A percentile compares a stretch with the other conserved stretches of the same genome.
phyloP scores from a whole-genome alignment of 2,113 vertebrate species.

The Azemiops feae region DNA sequence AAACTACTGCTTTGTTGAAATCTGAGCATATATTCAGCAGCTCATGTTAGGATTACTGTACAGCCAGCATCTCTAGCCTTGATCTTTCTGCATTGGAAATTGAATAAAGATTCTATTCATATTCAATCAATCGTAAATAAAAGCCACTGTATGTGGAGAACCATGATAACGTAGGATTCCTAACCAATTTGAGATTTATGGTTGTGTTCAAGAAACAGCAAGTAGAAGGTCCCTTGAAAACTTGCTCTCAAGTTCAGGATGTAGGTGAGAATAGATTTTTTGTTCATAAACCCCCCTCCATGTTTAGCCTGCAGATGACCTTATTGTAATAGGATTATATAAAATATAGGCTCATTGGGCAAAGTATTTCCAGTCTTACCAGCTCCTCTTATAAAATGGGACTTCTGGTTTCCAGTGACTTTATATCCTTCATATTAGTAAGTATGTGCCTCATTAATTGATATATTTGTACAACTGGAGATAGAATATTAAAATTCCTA shows the following conservation, averaged over 20 bases:
- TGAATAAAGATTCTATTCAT: not conserved
- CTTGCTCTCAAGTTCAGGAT: not conserved
- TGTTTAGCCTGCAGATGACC: not conserved
- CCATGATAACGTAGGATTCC: not conserved
- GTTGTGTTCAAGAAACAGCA: not conserved
- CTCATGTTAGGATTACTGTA: not conserved
- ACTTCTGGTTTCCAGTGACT: not conserved
- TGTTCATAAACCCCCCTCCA: not conserved
- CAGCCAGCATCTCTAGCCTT: not conserved
- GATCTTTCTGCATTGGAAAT: not conserved
- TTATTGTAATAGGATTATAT: not conserved
- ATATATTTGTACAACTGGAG: not conserved
- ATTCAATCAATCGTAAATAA: not conserved
- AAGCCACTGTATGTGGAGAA: not conserved
- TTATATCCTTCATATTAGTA: not conserved
- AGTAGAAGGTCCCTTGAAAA: not conserved
- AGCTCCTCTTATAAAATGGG: not conserved
- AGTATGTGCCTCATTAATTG: not conserved
- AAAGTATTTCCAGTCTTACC: not conserved
- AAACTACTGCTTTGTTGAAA: not conserved
- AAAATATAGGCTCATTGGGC: not conserved
- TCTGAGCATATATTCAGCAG: not conserved
- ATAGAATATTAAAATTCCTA: not conserved
- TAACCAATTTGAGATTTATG: not conserved
- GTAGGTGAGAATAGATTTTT: not conserved